phyloP scores from a whole-genome alignment of 1,140 invertebrate genomes.

The Drosophila lacteicornis region DNA sequence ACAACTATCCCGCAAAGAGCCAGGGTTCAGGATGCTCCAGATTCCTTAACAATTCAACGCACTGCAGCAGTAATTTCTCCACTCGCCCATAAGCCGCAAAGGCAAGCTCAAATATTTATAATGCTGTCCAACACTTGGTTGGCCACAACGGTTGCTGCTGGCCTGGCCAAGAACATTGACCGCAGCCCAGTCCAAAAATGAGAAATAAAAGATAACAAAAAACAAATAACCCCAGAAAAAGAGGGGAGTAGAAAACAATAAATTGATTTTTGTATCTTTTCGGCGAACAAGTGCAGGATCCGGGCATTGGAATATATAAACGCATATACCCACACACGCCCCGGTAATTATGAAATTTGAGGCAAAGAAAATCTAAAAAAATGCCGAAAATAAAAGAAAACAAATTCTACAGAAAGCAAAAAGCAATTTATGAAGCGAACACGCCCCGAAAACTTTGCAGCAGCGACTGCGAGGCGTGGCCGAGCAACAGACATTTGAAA shows the following conservation, averaged over 20 bases:
- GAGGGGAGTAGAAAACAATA: slow-evolving; percentile 20
- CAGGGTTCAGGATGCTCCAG: slow-evolving; percentile 25
- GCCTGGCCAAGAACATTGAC: slow-evolving; percentile 31
- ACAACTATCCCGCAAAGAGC: slow-evolving; percentile 14
- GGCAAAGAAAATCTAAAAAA: slow-evolving; percentile 45
- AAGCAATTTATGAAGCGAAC: slow-evolving; percentile 59
- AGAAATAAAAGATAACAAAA: background rate
- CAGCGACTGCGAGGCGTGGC: slow-evolving; percentile 39
- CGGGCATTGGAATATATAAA: slow-evolving; percentile 7
- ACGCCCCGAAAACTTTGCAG: slow-evolving; percentile 60
- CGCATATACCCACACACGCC: slow-evolving; percentile 27
- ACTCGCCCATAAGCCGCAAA: slow-evolving; percentile 40
- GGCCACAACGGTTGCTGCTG: slow-evolving; percentile 29
- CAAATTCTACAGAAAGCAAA: slow-evolving; percentile 53
- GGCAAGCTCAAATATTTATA: slow-evolving; percentile 58
- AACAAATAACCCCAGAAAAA: background rate
- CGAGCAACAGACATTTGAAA: slow-evolving; percentile 52
- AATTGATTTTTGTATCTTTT: slow-evolving; percentile 57
- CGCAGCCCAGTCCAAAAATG: slow-evolving; percentile 11
- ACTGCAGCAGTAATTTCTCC: slow-evolving; percentile 38
- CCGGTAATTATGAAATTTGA: slow-evolving; percentile 59
- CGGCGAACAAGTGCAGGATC: slow-evolving; percentile 36
- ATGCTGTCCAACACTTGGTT: slow-evolving; percentile 58
- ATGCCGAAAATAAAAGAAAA: slow-evolving; percentile 40
- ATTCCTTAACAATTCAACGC: slow-evolving; percentile 45